Percentiles rank a stretch among this genome's conserved stretches.
phyloP scores from a whole-genome alignment of 2,113 vertebrate species.

The Ptilorrhoa leucosticta region DNA sequence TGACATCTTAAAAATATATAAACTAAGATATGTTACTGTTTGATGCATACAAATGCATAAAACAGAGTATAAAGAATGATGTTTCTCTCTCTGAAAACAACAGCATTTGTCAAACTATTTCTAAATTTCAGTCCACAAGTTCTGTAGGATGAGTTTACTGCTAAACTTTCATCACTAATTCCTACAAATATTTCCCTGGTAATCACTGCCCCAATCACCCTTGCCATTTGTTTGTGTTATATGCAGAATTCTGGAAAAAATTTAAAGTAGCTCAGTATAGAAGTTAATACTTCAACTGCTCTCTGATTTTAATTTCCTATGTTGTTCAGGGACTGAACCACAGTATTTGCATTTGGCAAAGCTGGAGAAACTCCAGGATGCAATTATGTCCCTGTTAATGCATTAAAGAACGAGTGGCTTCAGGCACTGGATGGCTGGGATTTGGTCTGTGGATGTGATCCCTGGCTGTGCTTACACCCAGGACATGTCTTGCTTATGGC shows the following conservation, averaged over 20 bases:
- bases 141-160: background rate
- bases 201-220: background rate
- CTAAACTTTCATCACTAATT: background rate
- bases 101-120: background rate
- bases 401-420: background rate
- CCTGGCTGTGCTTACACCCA: background rate
- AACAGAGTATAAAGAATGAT: background rate
- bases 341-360: background rate
- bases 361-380: background rate
- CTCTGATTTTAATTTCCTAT: background rate
- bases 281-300: background rate
- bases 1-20: background rate
- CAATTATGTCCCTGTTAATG: fast-evolving
- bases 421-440: background rate
- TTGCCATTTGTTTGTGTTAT: background rate
- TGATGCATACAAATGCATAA: background rate
- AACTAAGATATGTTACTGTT: background rate
- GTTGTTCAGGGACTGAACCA: background rate
- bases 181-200: background rate
- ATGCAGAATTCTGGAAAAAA: background rate
- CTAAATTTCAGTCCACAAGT: background rate
- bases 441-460: background rate
- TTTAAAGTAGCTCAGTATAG: background rate
- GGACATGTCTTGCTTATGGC: background rate
- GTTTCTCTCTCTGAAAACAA: background rate